Percentiles rank a stretch among this genome's conserved stretches.
phyloP scores from a whole-genome alignment of 2,888 invertebrate genomes.

The Lepeophtheirus nordmannii region DNA sequence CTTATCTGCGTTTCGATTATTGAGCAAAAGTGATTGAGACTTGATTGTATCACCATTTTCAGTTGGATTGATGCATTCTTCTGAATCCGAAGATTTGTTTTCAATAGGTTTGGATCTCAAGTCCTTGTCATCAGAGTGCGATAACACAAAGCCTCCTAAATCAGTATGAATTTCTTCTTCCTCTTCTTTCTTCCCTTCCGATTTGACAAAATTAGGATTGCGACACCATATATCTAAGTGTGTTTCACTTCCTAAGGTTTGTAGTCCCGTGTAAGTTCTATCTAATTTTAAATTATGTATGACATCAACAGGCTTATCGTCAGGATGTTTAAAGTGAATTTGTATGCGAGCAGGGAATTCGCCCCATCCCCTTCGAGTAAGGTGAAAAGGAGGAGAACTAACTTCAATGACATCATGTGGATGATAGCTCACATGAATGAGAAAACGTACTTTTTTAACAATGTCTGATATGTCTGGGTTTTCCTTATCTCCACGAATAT shows the following conservation, averaged over 20 bases:
- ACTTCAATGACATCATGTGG: conserved; percentile 70
- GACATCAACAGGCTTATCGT: conserved; percentile 61
- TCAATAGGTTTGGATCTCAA: neutral
- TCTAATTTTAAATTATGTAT: conserved; percentile 66
- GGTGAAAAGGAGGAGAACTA: conserved; percentile 61
- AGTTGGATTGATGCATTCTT: neutral
- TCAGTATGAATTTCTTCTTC: neutral
- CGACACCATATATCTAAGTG: conserved; percentile 51
- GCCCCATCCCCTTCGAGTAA: conserved; percentile 76
- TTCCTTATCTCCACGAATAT: conserved; percentile 54
- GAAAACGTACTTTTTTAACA: conserved; percentile 57
- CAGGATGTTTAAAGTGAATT: conserved; percentile 53
- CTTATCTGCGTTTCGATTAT: conserved; percentile 6
- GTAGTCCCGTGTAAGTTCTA: conserved; percentile 61
- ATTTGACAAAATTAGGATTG: neutral
- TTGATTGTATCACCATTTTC: neutral
- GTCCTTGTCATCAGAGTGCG: neutral
- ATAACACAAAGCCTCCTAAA: conserved; percentile 1
- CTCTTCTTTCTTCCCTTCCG: no score
- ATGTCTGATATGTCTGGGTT: conserved; percentile 46
- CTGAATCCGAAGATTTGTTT: neutral
- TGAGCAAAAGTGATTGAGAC: neutral
- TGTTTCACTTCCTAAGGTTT: conserved; percentile 69
- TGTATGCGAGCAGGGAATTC: conserved; percentile 71
- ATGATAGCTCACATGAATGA: conserved; percentile 67